These are phyloP conservation scores for Eilema depressum DNA, from an alignment of 2,888 invertebrate species.

Conservation along the genomic window DNA sequence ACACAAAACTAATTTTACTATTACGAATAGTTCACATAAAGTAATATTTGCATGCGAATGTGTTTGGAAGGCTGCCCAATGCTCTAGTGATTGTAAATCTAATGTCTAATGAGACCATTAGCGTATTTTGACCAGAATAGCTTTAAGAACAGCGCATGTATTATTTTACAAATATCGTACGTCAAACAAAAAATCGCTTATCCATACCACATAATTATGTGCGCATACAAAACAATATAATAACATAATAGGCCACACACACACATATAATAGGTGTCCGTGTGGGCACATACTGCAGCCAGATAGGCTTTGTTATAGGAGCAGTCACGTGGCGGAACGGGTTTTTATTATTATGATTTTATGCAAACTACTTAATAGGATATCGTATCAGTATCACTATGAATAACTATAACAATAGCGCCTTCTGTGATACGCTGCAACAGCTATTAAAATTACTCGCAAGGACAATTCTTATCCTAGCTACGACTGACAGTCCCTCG, in stretches of 20 bases:
- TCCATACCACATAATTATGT: neutral
- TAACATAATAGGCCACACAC: neutral
- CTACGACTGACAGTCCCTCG: too few species aligned
- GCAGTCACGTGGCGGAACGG: neutral
- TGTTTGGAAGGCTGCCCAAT: constrained; percentile 9
- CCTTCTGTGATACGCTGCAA: too few species aligned
- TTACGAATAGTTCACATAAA: neutral
- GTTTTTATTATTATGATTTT: neutral
- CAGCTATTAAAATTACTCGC: too few species aligned
- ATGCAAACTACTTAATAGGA: neutral
- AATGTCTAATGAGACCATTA: neutral
- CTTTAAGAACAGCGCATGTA: neutral
- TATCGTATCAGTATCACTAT: neutral
- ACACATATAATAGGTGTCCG: too few species aligned
- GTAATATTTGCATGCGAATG: neutral
- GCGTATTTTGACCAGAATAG: neutral
- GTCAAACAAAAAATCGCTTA: neutral
- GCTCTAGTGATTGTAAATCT: neutral
- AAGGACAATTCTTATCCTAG: too few species aligned
- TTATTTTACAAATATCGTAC: neutral
- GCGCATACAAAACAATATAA: neutral
- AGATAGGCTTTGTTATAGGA: neutral
- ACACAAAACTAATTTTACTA: neutral
- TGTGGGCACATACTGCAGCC: neutral
- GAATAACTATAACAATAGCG: neutral